Evolutionary conservation across 2,888 invertebrate genomes (phyloP), one percentile per base, ranked within the genome.

Genomic region (Paralinhomoeus sp.): DNA sequence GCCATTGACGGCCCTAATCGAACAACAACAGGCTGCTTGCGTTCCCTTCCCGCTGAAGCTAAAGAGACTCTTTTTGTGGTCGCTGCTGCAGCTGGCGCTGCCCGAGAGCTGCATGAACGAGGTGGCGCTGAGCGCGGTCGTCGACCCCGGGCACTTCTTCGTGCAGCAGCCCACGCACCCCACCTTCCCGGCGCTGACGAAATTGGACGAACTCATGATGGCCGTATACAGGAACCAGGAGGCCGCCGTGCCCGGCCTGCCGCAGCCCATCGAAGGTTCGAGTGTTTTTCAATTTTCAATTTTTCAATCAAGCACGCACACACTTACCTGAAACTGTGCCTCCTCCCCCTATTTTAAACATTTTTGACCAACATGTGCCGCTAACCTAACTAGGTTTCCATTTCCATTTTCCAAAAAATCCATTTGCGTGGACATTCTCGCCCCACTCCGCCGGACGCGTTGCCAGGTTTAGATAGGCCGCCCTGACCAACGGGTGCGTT

Each of bases 91-190:
- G 75, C 71, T 89, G 57, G 76, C 77, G 64, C 70, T 93, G 51
- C 77, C 89, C 57, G 83, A 82, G 65, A 81, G 80, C 41, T 80
- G 81, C 63, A 83, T 85, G 60, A 18, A 17, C 17, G 91, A 93
- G 67, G 81, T 87, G 24, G 75, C 78, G 49, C 73, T 93, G 56
- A 82, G 81, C 60, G 77, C 80, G 55, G 73, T 87, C 59, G 75
- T 83, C 50, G 75, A 76, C 50, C 80, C 84, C 42, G 78, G 78
- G 37, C 84, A 85, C 64, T 72, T 93, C 61, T 93, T 91, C 69
- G 72, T 97, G 47, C 91, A 91, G 65, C 80, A 87, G 65, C 87
- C 85, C 2, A 76, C 83, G 47, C 91, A 93, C 69, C 89, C 91
- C 7, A 77, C 85, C 38, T 85, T 78, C 70, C 79, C 80, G 20